A percentile compares a stretch with the other conserved stretches of the same genome.
Evolutionary conservation across 2,888 invertebrate species (phyloP).

Genomic region (Cataglyphis rosenhaueri): DNA sequence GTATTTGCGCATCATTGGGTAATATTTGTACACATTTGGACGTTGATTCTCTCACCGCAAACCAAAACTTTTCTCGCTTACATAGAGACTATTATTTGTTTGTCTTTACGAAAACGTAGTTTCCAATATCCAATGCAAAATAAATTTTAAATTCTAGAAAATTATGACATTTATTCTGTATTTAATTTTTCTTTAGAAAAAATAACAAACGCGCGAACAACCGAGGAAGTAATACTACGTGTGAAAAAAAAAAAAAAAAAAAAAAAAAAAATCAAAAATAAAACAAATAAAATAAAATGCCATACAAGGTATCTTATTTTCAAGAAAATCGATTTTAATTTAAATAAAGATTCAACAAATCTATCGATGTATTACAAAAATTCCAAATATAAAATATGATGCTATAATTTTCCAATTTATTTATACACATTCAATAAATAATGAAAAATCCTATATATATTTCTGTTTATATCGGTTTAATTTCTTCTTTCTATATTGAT

Average conservation of each 20-base stretch:
- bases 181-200: not conserved
- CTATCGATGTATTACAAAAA: not conserved
- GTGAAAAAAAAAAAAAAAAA: not conserved
- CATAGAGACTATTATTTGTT: not conserved
- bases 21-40: slow-evolving; percentile 35
- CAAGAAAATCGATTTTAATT: not conserved
- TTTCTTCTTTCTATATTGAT: not conserved
- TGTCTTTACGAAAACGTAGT: not conserved
- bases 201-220: not conserved
- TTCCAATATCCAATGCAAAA: not conserved
- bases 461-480: not conserved
- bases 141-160: not conserved
- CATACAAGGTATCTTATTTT: not conserved
- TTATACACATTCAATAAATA: not conserved
- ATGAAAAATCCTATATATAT: not conserved
- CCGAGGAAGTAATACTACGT: not conserved
- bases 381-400: not conserved
- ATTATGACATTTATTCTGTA: not conserved
- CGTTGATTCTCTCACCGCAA: slow-evolving; percentile 11
- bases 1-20: slow-evolving; percentile 35
- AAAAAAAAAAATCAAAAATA: not conserved
- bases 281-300: not conserved
- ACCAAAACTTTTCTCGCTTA: slow-evolving; percentile 13
- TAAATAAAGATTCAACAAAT: not conserved
- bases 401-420: not conserved